phyloP scores from a whole-genome alignment of 1,140 invertebrate species.

The Littorina saxatilis region DNA sequence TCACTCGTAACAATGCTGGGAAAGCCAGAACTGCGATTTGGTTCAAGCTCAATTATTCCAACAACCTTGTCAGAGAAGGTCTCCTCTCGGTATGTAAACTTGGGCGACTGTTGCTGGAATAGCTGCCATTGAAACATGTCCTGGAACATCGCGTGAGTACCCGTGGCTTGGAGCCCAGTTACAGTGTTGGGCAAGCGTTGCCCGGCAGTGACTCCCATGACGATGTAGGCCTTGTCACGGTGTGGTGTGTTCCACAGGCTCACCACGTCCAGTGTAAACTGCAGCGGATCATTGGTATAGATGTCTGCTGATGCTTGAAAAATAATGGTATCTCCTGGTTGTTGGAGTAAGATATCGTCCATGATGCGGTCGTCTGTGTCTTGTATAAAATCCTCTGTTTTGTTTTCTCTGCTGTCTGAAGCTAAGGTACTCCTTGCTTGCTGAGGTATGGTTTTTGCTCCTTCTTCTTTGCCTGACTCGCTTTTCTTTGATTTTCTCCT shows the following conservation, averaged over 20 bases:
- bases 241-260: slow-evolving; percentile 44
- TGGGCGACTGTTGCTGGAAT: slow-evolving; percentile 23
- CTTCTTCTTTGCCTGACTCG: not conserved
- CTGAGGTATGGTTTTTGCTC: not conserved
- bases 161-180: slow-evolving; percentile 9
- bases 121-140: not conserved
- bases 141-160: not conserved
- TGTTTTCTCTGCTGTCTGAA: not conserved
- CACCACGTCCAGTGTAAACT: slow-evolving; percentile 37
- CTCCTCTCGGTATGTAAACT: slow-evolving; percentile 28
- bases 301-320: slow-evolving; percentile 5
- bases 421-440: not conserved
- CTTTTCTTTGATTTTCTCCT: not conserved
- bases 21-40: slow-evolving; percentile 10
- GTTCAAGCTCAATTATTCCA: slow-evolving; percentile 22
- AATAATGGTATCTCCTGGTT: not conserved
- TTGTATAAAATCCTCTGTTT: not conserved
- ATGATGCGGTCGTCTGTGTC: not conserved
- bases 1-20: slow-evolving; percentile 34
- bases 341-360: slow-evolving; percentile 1
- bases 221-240: slow-evolving; percentile 11
- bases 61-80: slow-evolving; percentile 6
- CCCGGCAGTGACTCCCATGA: slow-evolving; percentile 14
- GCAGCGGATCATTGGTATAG: not conserved
- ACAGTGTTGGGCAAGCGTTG: not conserved